Base-by-base conservation (phyloP, 2,797 vertebrate genomes). In the Rachycentron canadum region DNA sequence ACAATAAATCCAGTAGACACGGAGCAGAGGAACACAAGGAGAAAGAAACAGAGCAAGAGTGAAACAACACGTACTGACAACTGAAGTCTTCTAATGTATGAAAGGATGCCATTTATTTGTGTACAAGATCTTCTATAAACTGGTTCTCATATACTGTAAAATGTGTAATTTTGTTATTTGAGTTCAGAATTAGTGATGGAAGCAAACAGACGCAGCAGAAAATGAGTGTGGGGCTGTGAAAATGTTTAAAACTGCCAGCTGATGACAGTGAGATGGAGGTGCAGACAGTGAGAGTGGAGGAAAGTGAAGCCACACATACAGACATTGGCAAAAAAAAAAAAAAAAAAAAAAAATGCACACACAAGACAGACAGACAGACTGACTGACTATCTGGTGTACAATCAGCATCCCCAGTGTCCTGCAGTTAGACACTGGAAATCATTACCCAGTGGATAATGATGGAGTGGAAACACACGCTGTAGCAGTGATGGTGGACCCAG, bases 1-100 rank as follows among this genome's bases (percentile, higher is more conserved):
- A 98, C 0, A 96, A 95, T 88, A 95, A 91, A 93, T 95, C 95
- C 95, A 73, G 93, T 8, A 81, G 90, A 94, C 90, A 82, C 49
- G 92, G 91, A 91, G 91, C 92, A 85, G 88, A 84, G 80, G 84
- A 86, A 89, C 78, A 94, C 82, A 74, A 91, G 87, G 88, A 89
- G 85, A 92, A 87, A 95, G 91, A 92, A 85, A 86, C 79, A 85
- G 88, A 92, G 89, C 92, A 84, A 93, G 89, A 94, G 81, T 93
- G 90, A 93, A 91, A 91, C 76, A 91, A 91, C 88, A 91, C 23
- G 77, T 82, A 89, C 56, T 60, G 70, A 82, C 23, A 82, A 65
- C 63, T 74, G 52, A 59, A 23, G 28, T 9, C n/a, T 49, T 47
- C 41, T 71, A 21, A 59, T 50, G 66, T 72, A 67, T 74, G 73